Percentiles rank a stretch among this genome's conserved stretches.
Evolutionary conservation across 2,797 vertebrate species (phyloP).

Genomic region (Lemur catta): DNA sequence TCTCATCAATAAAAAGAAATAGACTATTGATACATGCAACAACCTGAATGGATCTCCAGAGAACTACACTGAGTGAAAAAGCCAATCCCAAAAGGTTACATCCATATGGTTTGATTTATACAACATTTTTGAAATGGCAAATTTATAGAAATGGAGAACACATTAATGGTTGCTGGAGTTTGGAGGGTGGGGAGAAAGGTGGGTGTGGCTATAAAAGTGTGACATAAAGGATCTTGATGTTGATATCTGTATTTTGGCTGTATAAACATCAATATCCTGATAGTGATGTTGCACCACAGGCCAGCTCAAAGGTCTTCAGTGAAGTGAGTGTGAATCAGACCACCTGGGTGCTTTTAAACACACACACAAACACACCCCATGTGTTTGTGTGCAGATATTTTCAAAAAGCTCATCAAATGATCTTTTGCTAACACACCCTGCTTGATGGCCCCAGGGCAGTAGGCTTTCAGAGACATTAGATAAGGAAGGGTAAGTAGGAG

Average conservation of each 20-base stretch:
- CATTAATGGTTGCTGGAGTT: neutral
- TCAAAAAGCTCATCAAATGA: neutral
- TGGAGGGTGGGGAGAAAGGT: neutral
- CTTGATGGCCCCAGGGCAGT: neutral
- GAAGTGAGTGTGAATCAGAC: neutral
- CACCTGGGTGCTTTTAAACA: neutral
- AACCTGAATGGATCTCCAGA: neutral
- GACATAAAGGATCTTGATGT: neutral
- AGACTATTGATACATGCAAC: neutral
- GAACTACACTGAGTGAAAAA: neutral
- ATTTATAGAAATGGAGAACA: neutral
- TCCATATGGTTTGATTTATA: neutral
- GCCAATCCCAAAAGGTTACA: neutral
- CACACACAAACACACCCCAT: neutral
- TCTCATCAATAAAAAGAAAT: neutral
- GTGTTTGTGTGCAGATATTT: neutral
- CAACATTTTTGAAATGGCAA: neutral
- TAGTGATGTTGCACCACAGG: neutral
- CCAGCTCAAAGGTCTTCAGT: neutral
- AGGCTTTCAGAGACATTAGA: neutral
- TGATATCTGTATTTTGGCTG: neutral
- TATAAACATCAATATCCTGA: neutral
- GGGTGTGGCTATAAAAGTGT: neutral
- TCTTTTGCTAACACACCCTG: neutral
- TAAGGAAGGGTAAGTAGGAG: neutral